Base-by-base conservation (phyloP, 1,140 invertebrate species). In the Eufriesea mexicana region DNA sequence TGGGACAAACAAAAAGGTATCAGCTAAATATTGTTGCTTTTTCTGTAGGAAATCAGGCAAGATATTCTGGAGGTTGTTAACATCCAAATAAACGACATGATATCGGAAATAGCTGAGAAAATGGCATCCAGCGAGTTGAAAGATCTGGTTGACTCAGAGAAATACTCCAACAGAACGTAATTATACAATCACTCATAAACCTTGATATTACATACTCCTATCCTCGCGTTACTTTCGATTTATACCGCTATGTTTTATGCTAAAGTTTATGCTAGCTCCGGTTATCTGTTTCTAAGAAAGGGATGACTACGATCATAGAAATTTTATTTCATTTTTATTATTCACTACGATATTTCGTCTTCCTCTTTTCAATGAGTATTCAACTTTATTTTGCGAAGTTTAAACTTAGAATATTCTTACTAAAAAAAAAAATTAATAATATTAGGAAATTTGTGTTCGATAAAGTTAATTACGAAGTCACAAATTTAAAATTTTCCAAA, bases 101-200 rank as follows among this genome's bases (percentile, higher is more conserved):
- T 91, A 61, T 81, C 87, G 9, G 89, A 91, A 10, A 51, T 90
- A 18, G 49, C 90, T 23, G 73, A 85, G 16, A 70, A 18, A 66
- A 57, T 59, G 12, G 23, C 42, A 4, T 10, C 16, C 10, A 78
- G 23, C 18, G 66, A 79, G 7, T 55, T 49, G 5, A 71, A 54
- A 18, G 59, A 64, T 16, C 8, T 45, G 2, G n/a, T 28, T 42
- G 74, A 75, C 8, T 35, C 45, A 0, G 76, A 85, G 61, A 90
- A 84, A 67, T 87, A 88, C 68, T 67, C 47, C 23, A 86, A 90
- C 45, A 91, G 86, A 83, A 87, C 70, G 88, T 90, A 51, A 79
- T 35, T 75, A 49, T 20, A 55, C 23, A 66, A 74, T 81, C 12
- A 1, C n/a, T 47, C 2, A 71, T 55, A 68, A 51, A 75, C 18